Evolutionary conservation across 2,797 vertebrate species (phyloP), one percentile per base, ranked within the genome.

Genomic region (Hydrophis major): DNA sequence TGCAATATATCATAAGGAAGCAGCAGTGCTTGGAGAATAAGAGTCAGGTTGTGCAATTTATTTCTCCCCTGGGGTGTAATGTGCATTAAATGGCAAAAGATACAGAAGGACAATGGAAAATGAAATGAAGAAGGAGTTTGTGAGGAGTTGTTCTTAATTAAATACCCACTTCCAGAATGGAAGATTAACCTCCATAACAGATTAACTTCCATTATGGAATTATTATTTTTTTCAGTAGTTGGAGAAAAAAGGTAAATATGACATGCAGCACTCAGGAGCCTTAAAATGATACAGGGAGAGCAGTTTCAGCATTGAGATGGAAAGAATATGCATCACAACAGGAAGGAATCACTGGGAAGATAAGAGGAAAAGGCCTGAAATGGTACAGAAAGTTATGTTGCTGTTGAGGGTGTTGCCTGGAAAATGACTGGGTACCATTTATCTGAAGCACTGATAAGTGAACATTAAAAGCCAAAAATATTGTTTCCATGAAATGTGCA

Each of bases 161-260:
- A 91, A 93, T 86, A 91, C 69, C n/a, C 69, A 91, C 90, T 93
- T 93, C 90, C 93, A 91, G 90, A 91, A 89, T 87, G 93, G 90
- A 88, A 91, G 47, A 93, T 91, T 91, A 89, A 91, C 87, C 56
- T 91, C 16, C 90, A 69, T 89, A 91, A 91, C 50, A 83, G 57
- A 93, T 91, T 91, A 89, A 91, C 69, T 42, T 93, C 25, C 90
- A 69, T 86, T 59, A 89, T 32, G 87, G 90, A 91, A 55, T 69
- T 37, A 37, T 89, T 50, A n/a, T 18, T 12, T 37, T 42, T 88
- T 89, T 13, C n/a, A 89, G 22, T 87, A 20, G 37, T 11, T 42
- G 90, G 59, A 8, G 18, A 22, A 56, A 42, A 18, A 16, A 61
- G 28, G 27, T 47, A 55, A 50, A 59, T 42, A 69, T 90, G 83